Evolutionary conservation across 2,113 vertebrate genomes (phyloP).

Genomic region (Marmota flaviventris): DNA sequence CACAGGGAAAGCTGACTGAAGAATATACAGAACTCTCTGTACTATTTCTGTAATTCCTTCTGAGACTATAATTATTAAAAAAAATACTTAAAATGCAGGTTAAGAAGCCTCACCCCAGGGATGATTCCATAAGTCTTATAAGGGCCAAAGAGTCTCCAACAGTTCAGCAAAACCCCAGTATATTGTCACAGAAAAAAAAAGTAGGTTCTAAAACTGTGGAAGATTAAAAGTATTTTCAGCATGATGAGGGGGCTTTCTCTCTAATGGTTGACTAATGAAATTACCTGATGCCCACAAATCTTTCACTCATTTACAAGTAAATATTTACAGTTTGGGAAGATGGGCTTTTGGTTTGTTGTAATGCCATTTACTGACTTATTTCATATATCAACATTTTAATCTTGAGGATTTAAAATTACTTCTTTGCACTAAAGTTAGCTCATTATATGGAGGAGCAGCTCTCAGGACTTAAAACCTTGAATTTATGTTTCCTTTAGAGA

Average conservation of each 20-base stretch:
- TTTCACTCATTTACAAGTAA: neutral
- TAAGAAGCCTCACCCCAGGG: neutral
- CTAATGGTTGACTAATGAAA: neutral
- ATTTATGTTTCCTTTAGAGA: neutral
- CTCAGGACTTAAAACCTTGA: neutral
- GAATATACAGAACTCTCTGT: neutral
- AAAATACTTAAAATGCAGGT: neutral
- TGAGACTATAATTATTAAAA: neutral
- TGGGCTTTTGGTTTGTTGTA: neutral
- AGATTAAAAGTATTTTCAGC: neutral
- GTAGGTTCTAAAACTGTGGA: neutral
- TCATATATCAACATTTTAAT: neutral
- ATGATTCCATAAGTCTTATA: neutral
- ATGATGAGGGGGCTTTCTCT: neutral
- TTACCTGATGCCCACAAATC: neutral
- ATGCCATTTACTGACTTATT: neutral
- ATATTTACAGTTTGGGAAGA: slow-evolving; percentile 6
- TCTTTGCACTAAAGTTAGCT: neutral
- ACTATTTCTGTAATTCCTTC: neutral
- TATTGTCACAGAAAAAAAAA: neutral
- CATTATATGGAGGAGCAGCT: neutral
- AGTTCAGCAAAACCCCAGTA: neutral
- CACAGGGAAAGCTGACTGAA: neutral
- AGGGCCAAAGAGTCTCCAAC: neutral
- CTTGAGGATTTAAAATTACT: neutral